These are phyloP conservation scores for Eledona agricola DNA, from an alignment of 2,888 invertebrate genomes.

Conservation along the genomic window DNA sequence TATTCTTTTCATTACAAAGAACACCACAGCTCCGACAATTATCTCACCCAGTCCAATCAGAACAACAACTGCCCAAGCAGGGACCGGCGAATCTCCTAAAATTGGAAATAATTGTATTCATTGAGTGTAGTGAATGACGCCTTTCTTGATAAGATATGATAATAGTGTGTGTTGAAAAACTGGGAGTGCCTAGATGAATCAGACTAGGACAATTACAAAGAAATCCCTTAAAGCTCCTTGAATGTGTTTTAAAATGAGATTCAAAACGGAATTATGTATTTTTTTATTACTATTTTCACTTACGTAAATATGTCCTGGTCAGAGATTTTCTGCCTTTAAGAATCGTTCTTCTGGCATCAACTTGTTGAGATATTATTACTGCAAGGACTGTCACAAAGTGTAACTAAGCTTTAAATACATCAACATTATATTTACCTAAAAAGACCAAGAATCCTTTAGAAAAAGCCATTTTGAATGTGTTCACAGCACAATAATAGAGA, in stretches of 20 bases:
- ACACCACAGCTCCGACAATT: slow-evolving; percentile 74
- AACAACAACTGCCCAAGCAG: slow-evolving; percentile 80
- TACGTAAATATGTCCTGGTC: slow-evolving; percentile 81
- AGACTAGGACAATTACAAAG: too few relatives aligned
- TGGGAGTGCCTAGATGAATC: too few relatives aligned
- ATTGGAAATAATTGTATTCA: slow-evolving; percentile 33
- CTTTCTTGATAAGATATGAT: too few relatives aligned
- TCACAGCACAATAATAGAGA: too few relatives aligned
- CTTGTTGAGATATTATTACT: slow-evolving; percentile 71
- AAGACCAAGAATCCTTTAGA: slow-evolving; percentile 4
- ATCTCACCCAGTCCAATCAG: slow-evolving; percentile 76
- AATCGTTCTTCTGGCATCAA: slow-evolving; percentile 81
- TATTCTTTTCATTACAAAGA: slow-evolving; percentile 73
- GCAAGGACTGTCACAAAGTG: slow-evolving; percentile 71
- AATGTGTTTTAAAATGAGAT: too few relatives aligned
- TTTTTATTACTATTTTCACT: slow-evolving; percentile 60
- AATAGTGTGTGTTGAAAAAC: too few relatives aligned
- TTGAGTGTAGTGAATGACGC: slow-evolving; percentile 6
- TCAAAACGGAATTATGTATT: too few relatives aligned
- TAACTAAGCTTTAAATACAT: background rate
- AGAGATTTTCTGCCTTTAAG: slow-evolving; percentile 80
- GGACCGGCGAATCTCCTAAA: slow-evolving; percentile 74
- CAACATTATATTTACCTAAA: slow-evolving; percentile 5
- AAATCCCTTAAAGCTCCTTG: too few relatives aligned
- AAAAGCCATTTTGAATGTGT: slow-evolving; percentile 12